Conservation (phyloP, 2,888 invertebrate species). For the Tortrix viridana region DNA sequence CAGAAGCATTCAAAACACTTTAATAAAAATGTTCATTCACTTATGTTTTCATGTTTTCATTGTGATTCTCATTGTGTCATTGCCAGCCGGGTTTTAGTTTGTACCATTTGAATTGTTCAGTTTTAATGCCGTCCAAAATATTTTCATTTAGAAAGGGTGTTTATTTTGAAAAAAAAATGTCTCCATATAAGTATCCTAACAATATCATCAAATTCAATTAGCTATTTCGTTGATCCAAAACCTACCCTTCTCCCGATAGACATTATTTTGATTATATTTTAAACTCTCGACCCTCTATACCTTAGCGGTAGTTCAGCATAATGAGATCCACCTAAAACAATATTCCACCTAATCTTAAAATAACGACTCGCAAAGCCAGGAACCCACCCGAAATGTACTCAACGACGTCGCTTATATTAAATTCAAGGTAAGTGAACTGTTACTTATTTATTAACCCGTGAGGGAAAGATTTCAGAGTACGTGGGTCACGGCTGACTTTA, state of each 20-base stretch:
- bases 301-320: constrained; percentile 6
- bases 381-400: constrained; percentile 11
- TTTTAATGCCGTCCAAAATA: too few relatives aligned
- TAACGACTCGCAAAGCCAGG: constrained; percentile 16
- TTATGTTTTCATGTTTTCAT: too few relatives aligned
- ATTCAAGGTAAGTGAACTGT: constrained; percentile 23
- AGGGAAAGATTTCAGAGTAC: constrained; percentile 34
- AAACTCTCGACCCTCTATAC: constrained; percentile 1
- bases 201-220: neutral
- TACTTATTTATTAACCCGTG: constrained; percentile 38
- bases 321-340: constrained; percentile 16
- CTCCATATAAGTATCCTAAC: too few relatives aligned
- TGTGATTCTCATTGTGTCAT: too few relatives aligned
- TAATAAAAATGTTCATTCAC: too few relatives aligned
- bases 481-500: constrained; percentile 37
- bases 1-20: too few relatives aligned
- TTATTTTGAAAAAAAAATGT: too few relatives aligned
- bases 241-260: too few relatives aligned
- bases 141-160: too few relatives aligned
- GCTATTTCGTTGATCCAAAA: neutral
- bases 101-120: too few relatives aligned
- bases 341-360: constrained; percentile 14
- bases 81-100: too few relatives aligned
- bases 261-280: constrained; percentile 14
- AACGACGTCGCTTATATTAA: constrained; percentile 17